A percentile compares a stretch with the other conserved stretches of the same genome.
Evolutionary conservation across 2,888 invertebrate genomes (phyloP).

Genomic region (Bellardia bayeri): DNA sequence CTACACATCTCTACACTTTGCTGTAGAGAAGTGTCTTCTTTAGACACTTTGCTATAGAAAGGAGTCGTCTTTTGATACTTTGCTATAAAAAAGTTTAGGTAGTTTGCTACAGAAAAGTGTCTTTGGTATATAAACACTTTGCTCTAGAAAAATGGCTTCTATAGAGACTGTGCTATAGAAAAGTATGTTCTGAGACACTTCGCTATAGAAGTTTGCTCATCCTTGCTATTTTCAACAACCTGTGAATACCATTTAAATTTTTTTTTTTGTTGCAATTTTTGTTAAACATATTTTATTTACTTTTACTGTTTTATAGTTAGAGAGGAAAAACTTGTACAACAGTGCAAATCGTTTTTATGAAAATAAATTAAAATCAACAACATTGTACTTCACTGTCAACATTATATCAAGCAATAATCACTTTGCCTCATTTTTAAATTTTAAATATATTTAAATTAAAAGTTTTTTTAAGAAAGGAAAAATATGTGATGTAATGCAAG

Average conservation of each 20-base stretch:
- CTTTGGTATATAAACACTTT: no score
- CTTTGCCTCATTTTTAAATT: background rate
- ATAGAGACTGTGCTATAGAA: no score
- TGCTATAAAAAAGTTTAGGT: no score
- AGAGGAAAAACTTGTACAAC: background rate
- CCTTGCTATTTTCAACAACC: background rate
- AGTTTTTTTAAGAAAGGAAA: background rate
- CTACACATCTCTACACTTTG: no score
- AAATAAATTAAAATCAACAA: slow-evolving; percentile 22
- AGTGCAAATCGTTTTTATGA: background rate
- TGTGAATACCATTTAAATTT: background rate
- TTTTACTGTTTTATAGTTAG: background rate
- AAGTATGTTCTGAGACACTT: no score
- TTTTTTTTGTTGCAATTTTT: background rate
- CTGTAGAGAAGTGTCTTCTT: no score
- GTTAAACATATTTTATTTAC: background rate
- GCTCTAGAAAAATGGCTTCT: no score
- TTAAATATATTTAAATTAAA: background rate
- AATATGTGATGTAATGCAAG: background rate
- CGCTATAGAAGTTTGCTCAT: no score
- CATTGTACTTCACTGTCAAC: slow-evolving; percentile 27
- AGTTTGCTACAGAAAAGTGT: no score
- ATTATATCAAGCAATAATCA: background rate
- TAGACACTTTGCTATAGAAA: no score
- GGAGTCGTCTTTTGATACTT: no score